Percentiles rank a stretch among this genome's conserved stretches.
Conservation (phyloP, 1,140 invertebrate species). For the Philotrypesis tridentata region DNA sequence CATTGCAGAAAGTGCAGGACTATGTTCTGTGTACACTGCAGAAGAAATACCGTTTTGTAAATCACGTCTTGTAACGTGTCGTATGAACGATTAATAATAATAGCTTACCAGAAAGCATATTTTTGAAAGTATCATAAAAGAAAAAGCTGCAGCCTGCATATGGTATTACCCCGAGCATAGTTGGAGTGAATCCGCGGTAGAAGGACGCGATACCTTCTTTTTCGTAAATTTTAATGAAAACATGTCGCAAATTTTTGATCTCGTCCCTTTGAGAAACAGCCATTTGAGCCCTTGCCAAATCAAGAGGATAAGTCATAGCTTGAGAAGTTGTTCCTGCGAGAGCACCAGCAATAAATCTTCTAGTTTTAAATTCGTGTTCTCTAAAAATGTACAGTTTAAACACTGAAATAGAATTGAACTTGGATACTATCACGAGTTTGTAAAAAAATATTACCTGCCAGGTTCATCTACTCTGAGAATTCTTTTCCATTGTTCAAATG, state of each 20-base stretch:
- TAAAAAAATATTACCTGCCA: slow-evolving; percentile 55
- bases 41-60: not conserved
- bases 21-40: slow-evolving; percentile 66
- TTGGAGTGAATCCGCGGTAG: slow-evolving; percentile 92
- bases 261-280: slow-evolving; percentile 90
- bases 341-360: slow-evolving; percentile 90
- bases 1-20: slow-evolving; percentile 72
- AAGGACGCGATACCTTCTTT: slow-evolving; percentile 87
- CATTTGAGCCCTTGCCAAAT: slow-evolving; percentile 97
- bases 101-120: slow-evolving; percentile 84
- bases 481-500: slow-evolving; percentile 97
- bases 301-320: slow-evolving; percentile 94
- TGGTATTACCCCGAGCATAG: slow-evolving; percentile 94
- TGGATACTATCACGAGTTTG: slow-evolving; percentile 42
- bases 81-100: slow-evolving; percentile 5
- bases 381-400: slow-evolving; percentile 3
- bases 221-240: slow-evolving; percentile 87
- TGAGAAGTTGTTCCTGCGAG: slow-evolving; percentile 96
- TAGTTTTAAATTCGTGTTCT: not conserved
- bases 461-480: slow-evolving; percentile 83
- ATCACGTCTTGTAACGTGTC: not conserved
- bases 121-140: slow-evolving; percentile 96
- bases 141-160: slow-evolving; percentile 98
- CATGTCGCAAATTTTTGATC: slow-evolving; percentile 80
- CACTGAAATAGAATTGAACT: not conserved